Conservation (phyloP, 2,113 vertebrate species). For the Tiliqua scincoides region DNA sequence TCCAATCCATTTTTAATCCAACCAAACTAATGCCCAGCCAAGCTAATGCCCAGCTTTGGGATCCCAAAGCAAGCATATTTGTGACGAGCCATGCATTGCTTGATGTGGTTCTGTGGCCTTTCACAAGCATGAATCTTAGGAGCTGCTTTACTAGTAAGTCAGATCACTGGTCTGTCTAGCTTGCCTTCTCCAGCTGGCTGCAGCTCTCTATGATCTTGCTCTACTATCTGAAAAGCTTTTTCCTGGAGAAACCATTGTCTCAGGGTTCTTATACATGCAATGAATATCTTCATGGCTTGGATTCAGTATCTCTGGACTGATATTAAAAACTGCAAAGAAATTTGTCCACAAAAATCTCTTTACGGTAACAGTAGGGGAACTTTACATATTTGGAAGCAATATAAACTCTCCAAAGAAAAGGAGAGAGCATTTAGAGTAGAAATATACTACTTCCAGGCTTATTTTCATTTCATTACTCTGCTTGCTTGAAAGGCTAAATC, state of each 20-base stretch:
- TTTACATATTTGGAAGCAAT: background rate
- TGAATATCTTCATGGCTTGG: background rate
- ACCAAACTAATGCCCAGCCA: too few relatives aligned
- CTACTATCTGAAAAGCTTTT: background rate
- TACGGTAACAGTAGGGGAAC: background rate
- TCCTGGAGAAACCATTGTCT: background rate
- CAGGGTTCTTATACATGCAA: background rate
- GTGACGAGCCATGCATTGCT: background rate
- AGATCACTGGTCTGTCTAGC: background rate
- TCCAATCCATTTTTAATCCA: too few relatives aligned
- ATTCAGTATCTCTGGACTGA: background rate
- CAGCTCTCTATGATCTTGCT: background rate
- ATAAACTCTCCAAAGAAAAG: background rate
- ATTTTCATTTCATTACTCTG: constrained; percentile 36
- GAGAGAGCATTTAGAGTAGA: constrained; percentile 14
- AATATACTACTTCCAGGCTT: constrained; percentile 19
- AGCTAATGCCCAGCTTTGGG: background rate
- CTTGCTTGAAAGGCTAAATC: constrained; percentile 28
- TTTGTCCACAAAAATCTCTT: background rate
- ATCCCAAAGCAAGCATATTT: background rate
- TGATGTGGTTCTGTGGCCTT: background rate
- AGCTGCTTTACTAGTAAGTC: background rate
- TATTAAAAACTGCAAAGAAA: background rate
- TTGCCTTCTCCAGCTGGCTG: too few relatives aligned
- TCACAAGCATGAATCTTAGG: background rate